Evolutionary conservation across 2,113 vertebrate species (phyloP).

Genomic region (Sciurus niger): DNA sequence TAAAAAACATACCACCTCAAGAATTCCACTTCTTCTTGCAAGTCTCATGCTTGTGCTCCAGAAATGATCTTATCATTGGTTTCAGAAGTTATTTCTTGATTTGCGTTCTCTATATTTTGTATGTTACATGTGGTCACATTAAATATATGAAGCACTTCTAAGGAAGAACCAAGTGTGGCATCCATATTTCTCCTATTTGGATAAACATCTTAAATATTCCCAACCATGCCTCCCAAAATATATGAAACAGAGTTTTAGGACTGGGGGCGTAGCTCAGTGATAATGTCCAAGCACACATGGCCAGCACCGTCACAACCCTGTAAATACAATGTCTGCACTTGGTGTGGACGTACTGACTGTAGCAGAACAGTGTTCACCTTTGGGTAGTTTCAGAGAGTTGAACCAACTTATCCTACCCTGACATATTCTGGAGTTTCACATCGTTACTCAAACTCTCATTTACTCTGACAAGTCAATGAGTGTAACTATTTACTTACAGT

Average conservation of each 20-base stretch:
- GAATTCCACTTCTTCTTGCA: too few relatives aligned
- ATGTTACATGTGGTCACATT: not conserved
- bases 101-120: not conserved
- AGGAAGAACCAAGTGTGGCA: too few relatives aligned
- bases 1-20: too few relatives aligned
- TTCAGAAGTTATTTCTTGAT: not conserved
- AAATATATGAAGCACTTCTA: not conserved
- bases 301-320: not conserved
- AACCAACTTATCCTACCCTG: not conserved
- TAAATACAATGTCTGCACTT: too few relatives aligned
- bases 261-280: not conserved
- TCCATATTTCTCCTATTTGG: not conserved
- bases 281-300: not conserved
- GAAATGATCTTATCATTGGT: too few relatives aligned
- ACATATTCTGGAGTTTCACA: not conserved
- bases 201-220: not conserved
- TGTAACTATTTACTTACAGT: not conserved
- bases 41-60: too few relatives aligned
- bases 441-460: not conserved
- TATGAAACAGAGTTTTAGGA: too few relatives aligned
- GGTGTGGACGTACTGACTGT: not conserved
- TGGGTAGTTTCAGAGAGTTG: not conserved
- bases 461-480: not conserved
- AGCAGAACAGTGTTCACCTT: not conserved
- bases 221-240: not conserved